A percentile compares a stretch with the other conserved stretches of the same genome.
Evolutionary conservation across 2,113 vertebrate species (phyloP).

Genomic region (Pterophyllum scalare): DNA sequence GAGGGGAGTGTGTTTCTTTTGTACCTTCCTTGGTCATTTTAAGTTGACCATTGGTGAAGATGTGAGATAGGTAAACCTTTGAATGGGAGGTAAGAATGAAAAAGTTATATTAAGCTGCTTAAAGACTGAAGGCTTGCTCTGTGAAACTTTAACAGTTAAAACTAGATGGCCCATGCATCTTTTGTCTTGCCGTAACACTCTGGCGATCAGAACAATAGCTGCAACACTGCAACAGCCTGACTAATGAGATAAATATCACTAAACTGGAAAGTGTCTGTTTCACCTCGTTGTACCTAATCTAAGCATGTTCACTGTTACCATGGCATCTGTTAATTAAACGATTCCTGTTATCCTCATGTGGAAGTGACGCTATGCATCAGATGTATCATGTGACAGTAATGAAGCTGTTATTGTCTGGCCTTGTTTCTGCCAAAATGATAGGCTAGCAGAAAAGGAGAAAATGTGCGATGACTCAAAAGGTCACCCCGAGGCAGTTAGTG

Average conservation of each 20-base stretch:
- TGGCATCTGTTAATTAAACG: constrained; percentile 67
- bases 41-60: neutral
- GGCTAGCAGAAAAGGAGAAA: constrained; percentile 14
- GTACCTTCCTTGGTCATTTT: neutral
- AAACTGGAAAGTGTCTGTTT: constrained; percentile 49
- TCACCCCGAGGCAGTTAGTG: neutral
- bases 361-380: constrained; percentile 65
- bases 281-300: constrained; percentile 19
- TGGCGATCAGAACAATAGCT: neutral
- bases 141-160: neutral
- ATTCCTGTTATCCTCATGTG: constrained; percentile 58
- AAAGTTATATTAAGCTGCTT: neutral
- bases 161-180: neutral
- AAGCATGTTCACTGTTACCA: constrained; percentile 55
- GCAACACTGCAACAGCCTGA: neutral
- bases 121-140: neutral
- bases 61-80: neutral
- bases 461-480: constrained; percentile 15
- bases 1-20: too few species aligned
- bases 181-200: neutral
- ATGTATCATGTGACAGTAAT: constrained; percentile 47
- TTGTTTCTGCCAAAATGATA: constrained; percentile 30
- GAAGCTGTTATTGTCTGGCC: constrained; percentile 31
- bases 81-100: neutral
- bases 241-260: constrained; percentile 15